Conservation (phyloP, 92 coral and sea anemone genomes). For the Metridium senile region DNA sequence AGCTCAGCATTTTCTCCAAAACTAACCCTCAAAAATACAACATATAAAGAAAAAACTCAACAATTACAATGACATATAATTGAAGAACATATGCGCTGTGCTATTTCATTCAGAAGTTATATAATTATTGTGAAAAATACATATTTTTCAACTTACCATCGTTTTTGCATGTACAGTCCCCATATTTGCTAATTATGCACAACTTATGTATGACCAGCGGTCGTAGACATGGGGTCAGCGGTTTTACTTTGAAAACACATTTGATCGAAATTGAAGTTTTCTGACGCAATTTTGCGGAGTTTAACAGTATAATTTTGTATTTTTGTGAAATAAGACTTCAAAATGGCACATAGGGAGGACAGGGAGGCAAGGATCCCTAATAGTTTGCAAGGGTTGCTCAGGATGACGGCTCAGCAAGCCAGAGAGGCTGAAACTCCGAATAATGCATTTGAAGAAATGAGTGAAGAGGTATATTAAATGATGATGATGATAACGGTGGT, state of each 20-base stretch:
- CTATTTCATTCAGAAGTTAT: background rate
- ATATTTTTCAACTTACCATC: background rate
- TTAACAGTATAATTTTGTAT: too few species aligned
- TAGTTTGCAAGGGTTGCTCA: constrained; percentile 63
- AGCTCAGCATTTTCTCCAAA: background rate
- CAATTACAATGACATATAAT: background rate
- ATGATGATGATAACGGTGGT: background rate
- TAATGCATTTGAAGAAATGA: constrained; percentile 62
- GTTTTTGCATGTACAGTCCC: constrained; percentile 9
- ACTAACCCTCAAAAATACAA: background rate
- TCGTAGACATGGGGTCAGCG: background rate
- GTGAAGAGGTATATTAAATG: constrained; percentile 57
- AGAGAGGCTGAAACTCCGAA: constrained; percentile 39
- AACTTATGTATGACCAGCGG: constrained; percentile 13
- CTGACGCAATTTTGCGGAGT: too few species aligned
- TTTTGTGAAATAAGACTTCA: background rate
- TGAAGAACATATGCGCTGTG: background rate
- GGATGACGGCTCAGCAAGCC: constrained; percentile 48
- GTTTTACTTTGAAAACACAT: too few species aligned
- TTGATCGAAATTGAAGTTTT: too few species aligned
- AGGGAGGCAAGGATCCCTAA: constrained; percentile 34
- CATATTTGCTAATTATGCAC: background rate
- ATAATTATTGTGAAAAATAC: background rate
- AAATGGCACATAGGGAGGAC: constrained; percentile 10
- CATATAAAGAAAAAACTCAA: background rate